Conservation (phyloP, 2,113 vertebrate species). For the Podilymbus podiceps region DNA sequence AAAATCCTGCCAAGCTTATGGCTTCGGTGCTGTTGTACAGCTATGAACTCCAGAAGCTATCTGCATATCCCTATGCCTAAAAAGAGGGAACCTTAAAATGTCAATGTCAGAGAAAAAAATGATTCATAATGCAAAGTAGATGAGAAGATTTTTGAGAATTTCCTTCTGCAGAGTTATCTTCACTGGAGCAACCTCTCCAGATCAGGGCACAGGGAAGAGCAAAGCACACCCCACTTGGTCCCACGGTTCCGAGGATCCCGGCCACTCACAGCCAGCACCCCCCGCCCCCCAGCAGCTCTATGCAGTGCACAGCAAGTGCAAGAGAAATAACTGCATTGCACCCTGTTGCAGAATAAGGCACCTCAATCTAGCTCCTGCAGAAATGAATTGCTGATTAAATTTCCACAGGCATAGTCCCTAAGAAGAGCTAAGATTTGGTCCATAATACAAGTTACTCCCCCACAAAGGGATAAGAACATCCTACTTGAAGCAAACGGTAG, state of each 20-base stretch:
- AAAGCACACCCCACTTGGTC: rapidly evolving
- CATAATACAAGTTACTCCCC: background rate
- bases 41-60: background rate
- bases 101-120: background rate
- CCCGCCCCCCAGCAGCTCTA: background rate
- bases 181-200: background rate
- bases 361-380: background rate
- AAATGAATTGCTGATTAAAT: background rate
- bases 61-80: background rate
- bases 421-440: background rate
- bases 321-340: background rate
- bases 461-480: background rate
- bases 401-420: background rate
- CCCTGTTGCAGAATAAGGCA: background rate
- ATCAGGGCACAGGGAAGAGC: rapidly evolving
- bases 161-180: background rate
- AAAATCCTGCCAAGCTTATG: background rate
- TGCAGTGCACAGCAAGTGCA: rapidly evolving
- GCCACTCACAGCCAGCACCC: background rate
- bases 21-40: background rate
- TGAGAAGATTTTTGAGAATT: background rate
- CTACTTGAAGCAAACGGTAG: background rate
- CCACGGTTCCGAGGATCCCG: background rate
- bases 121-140: background rate
- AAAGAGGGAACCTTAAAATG: background rate